A percentile compares a stretch with the other conserved stretches of the same genome.
These are phyloP conservation scores for Gymnosoma rotundatum DNA, from an alignment of 2,888 invertebrate genomes.

Conservation along the genomic window DNA sequence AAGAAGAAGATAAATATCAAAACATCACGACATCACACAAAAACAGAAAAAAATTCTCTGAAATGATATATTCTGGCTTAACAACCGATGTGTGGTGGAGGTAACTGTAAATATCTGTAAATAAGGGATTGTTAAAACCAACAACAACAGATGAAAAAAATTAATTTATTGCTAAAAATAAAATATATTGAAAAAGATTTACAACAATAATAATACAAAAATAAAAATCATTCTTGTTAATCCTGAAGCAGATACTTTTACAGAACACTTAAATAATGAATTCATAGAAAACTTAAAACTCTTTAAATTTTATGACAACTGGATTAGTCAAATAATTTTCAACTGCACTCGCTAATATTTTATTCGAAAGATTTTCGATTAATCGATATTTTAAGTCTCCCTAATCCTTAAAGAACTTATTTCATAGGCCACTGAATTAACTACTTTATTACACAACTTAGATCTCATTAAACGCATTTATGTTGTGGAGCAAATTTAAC, in stretches of 20 bases:
- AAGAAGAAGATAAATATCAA: constrained; percentile 71
- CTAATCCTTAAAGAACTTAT: too few relatives aligned
- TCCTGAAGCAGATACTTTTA: neutral
- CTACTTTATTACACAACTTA: too few relatives aligned
- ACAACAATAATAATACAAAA: neutral
- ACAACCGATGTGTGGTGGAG: constrained; percentile 16
- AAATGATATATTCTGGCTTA: constrained; percentile 38
- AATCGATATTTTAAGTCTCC: too few relatives aligned
- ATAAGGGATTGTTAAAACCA: neutral
- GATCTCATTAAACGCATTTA: too few relatives aligned
- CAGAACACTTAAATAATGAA: neutral
- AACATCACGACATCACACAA: constrained; percentile 43
- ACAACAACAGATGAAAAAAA: neutral
- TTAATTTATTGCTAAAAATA: constrained; percentile 1
- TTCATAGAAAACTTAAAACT: too few relatives aligned
- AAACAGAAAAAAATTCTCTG: neutral
- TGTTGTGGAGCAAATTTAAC: too few relatives aligned
- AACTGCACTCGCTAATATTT: too few relatives aligned
- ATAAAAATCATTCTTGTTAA: neutral
- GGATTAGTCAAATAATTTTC: too few relatives aligned
- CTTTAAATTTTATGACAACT: too few relatives aligned
- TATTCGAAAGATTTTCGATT: too few relatives aligned
- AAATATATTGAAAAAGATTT: constrained; percentile 35
- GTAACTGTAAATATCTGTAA: constrained; percentile 8
- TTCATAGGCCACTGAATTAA: too few relatives aligned